Evolutionary conservation across 2,797 vertebrate species (phyloP).

Genomic region (Gambelia wislizenii): DNA sequence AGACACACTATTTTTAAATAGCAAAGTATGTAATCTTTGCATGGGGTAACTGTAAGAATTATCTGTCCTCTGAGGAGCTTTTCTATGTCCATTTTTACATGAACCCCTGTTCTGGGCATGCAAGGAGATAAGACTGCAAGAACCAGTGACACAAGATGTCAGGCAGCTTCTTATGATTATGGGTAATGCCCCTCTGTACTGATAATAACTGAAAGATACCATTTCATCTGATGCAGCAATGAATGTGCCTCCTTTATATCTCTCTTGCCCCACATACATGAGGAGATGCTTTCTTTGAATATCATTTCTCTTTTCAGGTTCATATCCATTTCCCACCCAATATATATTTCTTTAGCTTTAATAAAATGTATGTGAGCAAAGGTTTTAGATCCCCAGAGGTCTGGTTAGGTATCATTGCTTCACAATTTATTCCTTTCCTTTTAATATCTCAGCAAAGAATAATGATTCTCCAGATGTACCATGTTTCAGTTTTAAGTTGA

Average conservation of each 20-base stretch:
- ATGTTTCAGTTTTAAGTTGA: slow-evolving; percentile 47
- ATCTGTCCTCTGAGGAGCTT: too few species aligned
- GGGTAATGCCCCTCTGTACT: neutral
- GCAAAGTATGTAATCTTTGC: neutral
- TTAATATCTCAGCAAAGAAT: slow-evolving; percentile 47
- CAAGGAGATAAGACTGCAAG: neutral
- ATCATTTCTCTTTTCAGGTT: neutral
- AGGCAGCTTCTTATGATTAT: neutral
- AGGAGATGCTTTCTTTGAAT: neutral
- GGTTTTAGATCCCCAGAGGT: slow-evolving; percentile 13
- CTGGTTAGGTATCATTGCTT: slow-evolving; percentile 36
- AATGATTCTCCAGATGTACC: neutral
- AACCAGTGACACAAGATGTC: neutral
- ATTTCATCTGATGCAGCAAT: neutral
- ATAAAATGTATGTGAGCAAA: slow-evolving; percentile 26
- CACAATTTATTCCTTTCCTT: slow-evolving; percentile 32
- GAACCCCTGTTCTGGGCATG: neutral
- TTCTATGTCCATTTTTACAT: neutral
- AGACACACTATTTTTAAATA: neutral
- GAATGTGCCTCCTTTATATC: neutral
- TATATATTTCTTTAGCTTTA: slow-evolving; percentile 35
- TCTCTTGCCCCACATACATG: neutral
- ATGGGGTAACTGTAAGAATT: neutral
- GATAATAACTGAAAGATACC: neutral
- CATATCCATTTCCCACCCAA: neutral